These are phyloP conservation scores for Dasypogon diadema DNA, from an alignment of 2,888 invertebrate species.

Conservation along the genomic window DNA sequence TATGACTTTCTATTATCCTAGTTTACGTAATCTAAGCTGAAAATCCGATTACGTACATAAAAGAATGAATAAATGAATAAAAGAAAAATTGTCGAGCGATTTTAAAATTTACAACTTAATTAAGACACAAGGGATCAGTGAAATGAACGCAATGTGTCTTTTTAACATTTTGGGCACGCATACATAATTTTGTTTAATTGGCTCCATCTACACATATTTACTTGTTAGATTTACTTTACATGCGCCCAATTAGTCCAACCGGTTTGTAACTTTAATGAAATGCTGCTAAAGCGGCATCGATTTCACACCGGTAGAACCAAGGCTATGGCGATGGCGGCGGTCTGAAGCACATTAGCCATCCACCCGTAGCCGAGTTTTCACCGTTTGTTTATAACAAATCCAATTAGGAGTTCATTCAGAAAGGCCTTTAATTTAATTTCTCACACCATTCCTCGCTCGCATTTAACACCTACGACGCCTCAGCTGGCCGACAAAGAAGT, in stretches of 20 bases:
- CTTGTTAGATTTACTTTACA: constrained; percentile 44
- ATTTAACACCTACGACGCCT: constrained; percentile 54
- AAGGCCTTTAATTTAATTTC: constrained; percentile 55
- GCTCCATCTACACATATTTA: constrained; percentile 45
- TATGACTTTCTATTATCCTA: too few relatives aligned
- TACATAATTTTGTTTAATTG: constrained; percentile 48
- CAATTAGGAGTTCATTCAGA: constrained; percentile 55
- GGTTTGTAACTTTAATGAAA: constrained; percentile 53
- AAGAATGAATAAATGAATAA: background rate
- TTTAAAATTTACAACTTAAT: constrained; percentile 42
- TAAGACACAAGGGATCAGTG: background rate
- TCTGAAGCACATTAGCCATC: background rate
- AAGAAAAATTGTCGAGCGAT: background rate
- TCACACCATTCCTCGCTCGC: constrained; percentile 52
- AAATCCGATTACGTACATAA: background rate
- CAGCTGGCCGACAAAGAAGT: constrained; percentile 37
- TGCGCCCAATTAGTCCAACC: constrained; percentile 55
- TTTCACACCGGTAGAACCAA: too few relatives aligned
- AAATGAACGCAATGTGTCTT: background rate
- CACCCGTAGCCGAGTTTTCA: background rate
- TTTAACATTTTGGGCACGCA: constrained; percentile 35
- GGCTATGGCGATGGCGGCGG: too few relatives aligned
- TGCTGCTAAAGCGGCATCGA: constrained; percentile 21
- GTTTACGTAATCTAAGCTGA: too few relatives aligned
- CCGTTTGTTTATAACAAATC: constrained; percentile 54